Base-by-base conservation (phyloP, 1,140 invertebrate species). In the Triops longicaudatus region DNA sequence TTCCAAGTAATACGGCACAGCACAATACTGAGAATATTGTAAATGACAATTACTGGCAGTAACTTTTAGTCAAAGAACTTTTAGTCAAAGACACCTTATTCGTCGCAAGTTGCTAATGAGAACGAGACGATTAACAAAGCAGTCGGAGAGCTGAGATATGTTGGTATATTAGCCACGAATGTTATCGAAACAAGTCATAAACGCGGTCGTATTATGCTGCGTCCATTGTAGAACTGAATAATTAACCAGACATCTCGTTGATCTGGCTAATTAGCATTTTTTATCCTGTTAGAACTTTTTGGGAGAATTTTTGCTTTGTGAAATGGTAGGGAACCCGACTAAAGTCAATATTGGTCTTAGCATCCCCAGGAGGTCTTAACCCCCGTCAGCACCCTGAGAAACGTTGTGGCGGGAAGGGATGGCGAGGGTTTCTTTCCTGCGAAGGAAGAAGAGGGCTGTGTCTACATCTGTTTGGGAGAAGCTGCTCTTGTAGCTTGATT, bases 311-410 rank as follows among this genome's bases (percentile, higher is more conserved):
- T 17, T 22, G 5, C 50, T 63, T 63, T 63, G 50, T 63, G 50
- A 63, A 63, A 63, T 63, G 50, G 50, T 3, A 63, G 50, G 50
- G 50, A 22, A 63, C n/a, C 50, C 50, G 50, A 63, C 50, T 63
- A 63, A 63, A 63, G 50, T 63, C 50, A 63, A 63, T 63, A 63
- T 63, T 63, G 50, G 50, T 63, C 50, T 63, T 63, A 63, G 50
- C 14, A 63, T 63, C 50, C 50, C 17, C 50, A 63, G 50, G 50
- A 63, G 50, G 50, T 63, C 50, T 63, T 63, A 63, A 63, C 50
- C 50, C 50, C 50, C 50, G 50, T 63, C 50, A 63, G 50, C 50
- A 63, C 50, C 50, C 50, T 63, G 50, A 63, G 50, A 63, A 63
- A 63, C 50, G 17, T 63, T 63, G 17, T 63, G 50, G 17, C 50